phyloP scores from a whole-genome alignment of 2,888 invertebrate species.

The Patella caerulea region DNA sequence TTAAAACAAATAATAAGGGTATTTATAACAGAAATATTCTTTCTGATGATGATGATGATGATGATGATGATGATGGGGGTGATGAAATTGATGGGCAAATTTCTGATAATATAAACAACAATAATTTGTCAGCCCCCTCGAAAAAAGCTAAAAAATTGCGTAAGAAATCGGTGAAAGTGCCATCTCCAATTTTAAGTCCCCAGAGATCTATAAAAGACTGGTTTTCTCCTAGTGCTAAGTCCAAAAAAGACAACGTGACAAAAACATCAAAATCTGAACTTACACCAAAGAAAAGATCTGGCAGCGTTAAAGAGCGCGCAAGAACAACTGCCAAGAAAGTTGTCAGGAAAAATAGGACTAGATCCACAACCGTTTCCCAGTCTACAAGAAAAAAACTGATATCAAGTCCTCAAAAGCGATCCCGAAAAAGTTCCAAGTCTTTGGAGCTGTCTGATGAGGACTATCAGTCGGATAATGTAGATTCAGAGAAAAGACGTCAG shows the following conservation, averaged over 20 bases:
- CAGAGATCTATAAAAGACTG: slow-evolving; percentile 39
- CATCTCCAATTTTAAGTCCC: slow-evolving; percentile 9
- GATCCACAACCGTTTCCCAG: background rate
- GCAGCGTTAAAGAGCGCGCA: too few species aligned
- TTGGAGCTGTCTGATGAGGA: too few species aligned
- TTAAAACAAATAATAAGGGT: background rate
- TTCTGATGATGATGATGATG: background rate
- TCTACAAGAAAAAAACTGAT: too few species aligned
- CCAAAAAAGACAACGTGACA: too few species aligned
- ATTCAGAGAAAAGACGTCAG: background rate
- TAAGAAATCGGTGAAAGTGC: background rate
- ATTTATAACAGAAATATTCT: background rate
- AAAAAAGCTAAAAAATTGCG: background rate
- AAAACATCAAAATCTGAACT: too few species aligned
- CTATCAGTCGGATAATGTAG: background rate
- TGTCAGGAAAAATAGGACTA: background rate
- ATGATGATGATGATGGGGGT: background rate
- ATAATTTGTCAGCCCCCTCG: background rate
- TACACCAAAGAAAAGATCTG: too few species aligned
- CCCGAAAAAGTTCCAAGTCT: slow-evolving; percentile 5
- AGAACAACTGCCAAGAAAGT: background rate
- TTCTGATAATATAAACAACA: background rate
- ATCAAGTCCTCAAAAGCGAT: background rate
- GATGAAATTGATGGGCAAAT: background rate
- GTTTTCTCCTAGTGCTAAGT: slow-evolving; percentile 14